phyloP scores from a whole-genome alignment of 2,113 vertebrate genomes.

The Variabilichromis moorii region DNA sequence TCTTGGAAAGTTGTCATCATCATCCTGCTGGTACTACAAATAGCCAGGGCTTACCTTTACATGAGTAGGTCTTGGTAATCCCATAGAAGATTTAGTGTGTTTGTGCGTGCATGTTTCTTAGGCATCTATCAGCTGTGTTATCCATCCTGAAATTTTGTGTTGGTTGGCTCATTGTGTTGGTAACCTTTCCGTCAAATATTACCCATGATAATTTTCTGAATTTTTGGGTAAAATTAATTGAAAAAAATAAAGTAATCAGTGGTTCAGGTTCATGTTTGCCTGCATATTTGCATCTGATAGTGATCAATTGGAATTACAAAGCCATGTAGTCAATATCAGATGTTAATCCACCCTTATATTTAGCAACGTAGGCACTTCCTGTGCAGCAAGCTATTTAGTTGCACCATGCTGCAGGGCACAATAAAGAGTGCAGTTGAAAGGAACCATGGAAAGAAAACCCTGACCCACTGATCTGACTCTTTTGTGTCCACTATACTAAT shows the following conservation, averaged over 20 bases:
- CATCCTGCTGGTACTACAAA: slow-evolving; percentile 54
- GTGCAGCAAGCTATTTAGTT: slow-evolving; percentile 30
- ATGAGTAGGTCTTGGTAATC: slow-evolving; percentile 59
- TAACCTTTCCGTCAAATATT: not conserved
- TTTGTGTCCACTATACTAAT: not conserved
- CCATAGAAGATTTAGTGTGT: slow-evolving; percentile 36
- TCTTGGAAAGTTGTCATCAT: slow-evolving; percentile 32
- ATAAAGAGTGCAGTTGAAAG: not conserved
- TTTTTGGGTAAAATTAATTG: not conserved
- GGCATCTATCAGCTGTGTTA: slow-evolving; percentile 18
- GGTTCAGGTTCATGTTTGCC: not conserved
- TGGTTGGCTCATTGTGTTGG: not conserved
- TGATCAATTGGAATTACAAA: not conserved
- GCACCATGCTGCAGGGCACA: slow-evolving; percentile 18
- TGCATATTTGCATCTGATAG: not conserved
- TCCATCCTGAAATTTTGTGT: slow-evolving; percentile 22
- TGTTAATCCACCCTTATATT: slow-evolving; percentile 4
- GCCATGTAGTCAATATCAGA: not conserved
- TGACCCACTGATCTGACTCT: not conserved
- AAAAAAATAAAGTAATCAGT: not conserved
- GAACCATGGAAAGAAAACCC: not conserved
- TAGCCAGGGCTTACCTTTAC: slow-evolving; percentile 61
- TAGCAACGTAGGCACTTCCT: slow-evolving; percentile 37
- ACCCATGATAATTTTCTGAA: not conserved
- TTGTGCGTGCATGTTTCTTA: not conserved